Conservation (phyloP, 2,113 vertebrate species). For the Chlamydotis undulata region DNA sequence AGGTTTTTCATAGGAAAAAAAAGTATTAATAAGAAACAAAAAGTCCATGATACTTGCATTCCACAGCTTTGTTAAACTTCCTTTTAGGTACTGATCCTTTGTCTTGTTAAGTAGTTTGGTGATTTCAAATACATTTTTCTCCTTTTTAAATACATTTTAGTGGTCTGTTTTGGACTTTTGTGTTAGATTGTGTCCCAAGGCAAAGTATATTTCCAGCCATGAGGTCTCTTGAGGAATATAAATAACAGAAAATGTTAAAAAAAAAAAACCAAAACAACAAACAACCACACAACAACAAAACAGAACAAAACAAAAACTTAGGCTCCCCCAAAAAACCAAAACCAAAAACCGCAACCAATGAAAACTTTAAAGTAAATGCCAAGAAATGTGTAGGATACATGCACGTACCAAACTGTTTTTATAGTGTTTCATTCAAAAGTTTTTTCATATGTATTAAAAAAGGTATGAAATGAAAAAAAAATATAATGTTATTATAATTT, state of each 20-base stretch:
- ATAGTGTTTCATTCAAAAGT: background rate
- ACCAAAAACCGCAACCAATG: background rate
- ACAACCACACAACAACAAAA: too few relatives aligned
- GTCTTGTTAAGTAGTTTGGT: background rate
- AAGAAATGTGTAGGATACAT: background rate
- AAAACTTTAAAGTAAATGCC: background rate
- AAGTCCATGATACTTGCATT: background rate
- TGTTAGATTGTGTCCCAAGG: background rate
- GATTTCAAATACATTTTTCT: background rate
- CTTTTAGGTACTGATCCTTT: background rate
- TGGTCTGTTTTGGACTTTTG: background rate
- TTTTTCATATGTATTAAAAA: background rate
- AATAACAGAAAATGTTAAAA: background rate
- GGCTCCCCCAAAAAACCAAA: accelerated
- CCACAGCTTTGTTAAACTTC: background rate
- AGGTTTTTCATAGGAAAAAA: background rate
- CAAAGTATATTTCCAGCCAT: background rate
- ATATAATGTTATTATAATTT: background rate
- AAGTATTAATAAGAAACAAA: background rate
- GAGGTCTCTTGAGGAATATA: background rate
- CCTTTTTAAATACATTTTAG: background rate
- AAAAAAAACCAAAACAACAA: background rate
- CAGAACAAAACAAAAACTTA: background rate
- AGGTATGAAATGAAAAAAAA: background rate
- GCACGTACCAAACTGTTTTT: background rate